Evolutionary conservation across 2,113 vertebrate species (phyloP).

Genomic region (Anolis sagrei): DNA sequence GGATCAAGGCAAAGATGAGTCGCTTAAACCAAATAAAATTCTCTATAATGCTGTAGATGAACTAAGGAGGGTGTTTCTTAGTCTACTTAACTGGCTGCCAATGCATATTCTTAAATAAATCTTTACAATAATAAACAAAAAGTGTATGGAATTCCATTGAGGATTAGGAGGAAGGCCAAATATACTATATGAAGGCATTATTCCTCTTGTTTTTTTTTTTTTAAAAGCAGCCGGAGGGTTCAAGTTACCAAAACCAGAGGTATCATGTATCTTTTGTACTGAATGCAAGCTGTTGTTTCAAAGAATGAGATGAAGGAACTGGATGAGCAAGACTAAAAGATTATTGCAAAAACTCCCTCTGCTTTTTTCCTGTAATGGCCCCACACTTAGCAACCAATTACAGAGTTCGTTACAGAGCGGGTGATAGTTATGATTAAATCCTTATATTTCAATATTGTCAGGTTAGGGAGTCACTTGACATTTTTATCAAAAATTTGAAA

Average conservation of each 20-base stretch:
- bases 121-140: conserved; percentile 63
- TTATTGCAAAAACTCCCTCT: conserved; percentile 6
- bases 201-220: conserved; percentile 44
- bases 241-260: conserved; percentile 59
- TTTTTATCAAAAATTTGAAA: background rate
- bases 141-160: conserved; percentile 64
- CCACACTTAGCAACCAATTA: conserved; percentile 5
- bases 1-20: background rate
- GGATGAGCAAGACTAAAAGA: conserved; percentile 37
- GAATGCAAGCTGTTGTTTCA: conserved; percentile 44
- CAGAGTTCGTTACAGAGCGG: background rate
- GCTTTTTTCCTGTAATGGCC: background rate
- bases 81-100: conserved; percentile 60
- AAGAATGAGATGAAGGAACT: conserved; percentile 37
- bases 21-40: conserved; percentile 45
- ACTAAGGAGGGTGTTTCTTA: conserved; percentile 55
- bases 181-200: conserved; percentile 65
- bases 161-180: conserved; percentile 65
- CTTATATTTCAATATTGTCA: background rate
- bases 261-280: conserved; percentile 41
- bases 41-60: conserved; percentile 37
- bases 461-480: background rate
- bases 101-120: conserved; percentile 56
- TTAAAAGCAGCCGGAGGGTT: conserved; percentile 44
- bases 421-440: background rate